Evolutionary conservation across 2,888 invertebrate genomes (phyloP).

Genomic region (Nymphalis urticae): DNA sequence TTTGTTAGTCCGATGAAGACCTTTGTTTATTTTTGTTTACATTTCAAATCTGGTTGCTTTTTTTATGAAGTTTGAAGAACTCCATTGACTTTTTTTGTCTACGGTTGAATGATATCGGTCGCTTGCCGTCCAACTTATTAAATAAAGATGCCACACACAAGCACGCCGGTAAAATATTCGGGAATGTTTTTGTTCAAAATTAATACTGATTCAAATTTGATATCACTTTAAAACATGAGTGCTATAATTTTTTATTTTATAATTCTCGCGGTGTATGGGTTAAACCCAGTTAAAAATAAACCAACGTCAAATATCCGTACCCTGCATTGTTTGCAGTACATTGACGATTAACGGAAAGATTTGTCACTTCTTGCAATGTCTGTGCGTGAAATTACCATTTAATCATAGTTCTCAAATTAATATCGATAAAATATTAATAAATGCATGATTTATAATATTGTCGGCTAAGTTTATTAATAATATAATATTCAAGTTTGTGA

Average conservation of each 20-base stretch:
- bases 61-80: slow-evolving; percentile 21
- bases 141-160: slow-evolving; percentile 13
- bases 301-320: too few relatives aligned
- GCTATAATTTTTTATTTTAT: too few relatives aligned
- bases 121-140: background rate
- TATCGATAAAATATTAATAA: too few relatives aligned
- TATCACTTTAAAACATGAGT: background rate
- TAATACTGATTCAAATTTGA: background rate
- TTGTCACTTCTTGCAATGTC: too few relatives aligned
- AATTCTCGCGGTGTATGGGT: too few relatives aligned
- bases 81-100: slow-evolving; percentile 7
- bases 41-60: slow-evolving; percentile 38
- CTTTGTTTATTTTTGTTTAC: slow-evolving; percentile 61
- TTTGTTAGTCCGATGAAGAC: slow-evolving; percentile 68
- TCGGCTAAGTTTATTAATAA: background rate
- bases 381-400: too few relatives aligned
- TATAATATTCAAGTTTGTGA: background rate
- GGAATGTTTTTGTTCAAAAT: slow-evolving; percentile 15
- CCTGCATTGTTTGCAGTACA: too few relatives aligned
- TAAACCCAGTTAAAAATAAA: too few relatives aligned
- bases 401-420: too few relatives aligned
- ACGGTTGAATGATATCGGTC: slow-evolving; percentile 10
- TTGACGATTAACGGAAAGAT: too few relatives aligned
- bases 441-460: background rate
- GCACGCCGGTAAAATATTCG: background rate